phyloP scores from a whole-genome alignment of 2,888 invertebrate genomes.

The Minunthozetes semirufus region DNA sequence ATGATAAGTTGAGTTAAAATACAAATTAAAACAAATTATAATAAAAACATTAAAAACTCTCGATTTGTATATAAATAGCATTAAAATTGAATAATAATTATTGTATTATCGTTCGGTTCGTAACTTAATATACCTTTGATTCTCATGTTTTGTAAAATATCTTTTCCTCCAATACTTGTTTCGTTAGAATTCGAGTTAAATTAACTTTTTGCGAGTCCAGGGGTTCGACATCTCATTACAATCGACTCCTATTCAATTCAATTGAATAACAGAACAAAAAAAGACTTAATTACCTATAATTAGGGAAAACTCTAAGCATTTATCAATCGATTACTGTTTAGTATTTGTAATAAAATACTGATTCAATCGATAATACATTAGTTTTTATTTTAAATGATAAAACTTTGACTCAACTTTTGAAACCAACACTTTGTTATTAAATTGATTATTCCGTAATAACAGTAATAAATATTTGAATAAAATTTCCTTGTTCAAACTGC shows the following conservation, averaged over 20 bases:
- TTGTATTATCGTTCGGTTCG: not conserved
- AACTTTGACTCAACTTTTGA: not conserved
- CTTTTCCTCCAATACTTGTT: not conserved
- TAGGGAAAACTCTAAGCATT: conserved; percentile 1
- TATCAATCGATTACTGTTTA: conserved; percentile 3
- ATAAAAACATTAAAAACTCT: not conserved
- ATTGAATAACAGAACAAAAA: not conserved
- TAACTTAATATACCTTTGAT: not conserved
- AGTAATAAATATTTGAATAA: not conserved
- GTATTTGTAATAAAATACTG: not conserved
- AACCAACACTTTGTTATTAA: conserved; percentile 6
- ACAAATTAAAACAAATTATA: not conserved
- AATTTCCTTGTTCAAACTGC: not conserved
- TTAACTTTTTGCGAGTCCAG: conserved; percentile 1
- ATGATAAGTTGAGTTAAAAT: not conserved
- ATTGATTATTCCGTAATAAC: conserved; percentile 9
- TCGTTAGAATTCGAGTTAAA: not conserved
- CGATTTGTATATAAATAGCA: not conserved
- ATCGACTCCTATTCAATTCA: not conserved
- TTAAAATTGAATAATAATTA: not conserved
- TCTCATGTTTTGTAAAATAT: not conserved
- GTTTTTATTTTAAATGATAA: not conserved
- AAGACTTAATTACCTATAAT: conserved; percentile 5
- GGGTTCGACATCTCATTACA: not conserved
- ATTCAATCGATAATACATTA: conserved; percentile 9